A percentile compares a stretch with the other conserved stretches of the same genome.
Conservation (phyloP, 1,140 invertebrate genomes). For the Conus ventricosus region DNA sequence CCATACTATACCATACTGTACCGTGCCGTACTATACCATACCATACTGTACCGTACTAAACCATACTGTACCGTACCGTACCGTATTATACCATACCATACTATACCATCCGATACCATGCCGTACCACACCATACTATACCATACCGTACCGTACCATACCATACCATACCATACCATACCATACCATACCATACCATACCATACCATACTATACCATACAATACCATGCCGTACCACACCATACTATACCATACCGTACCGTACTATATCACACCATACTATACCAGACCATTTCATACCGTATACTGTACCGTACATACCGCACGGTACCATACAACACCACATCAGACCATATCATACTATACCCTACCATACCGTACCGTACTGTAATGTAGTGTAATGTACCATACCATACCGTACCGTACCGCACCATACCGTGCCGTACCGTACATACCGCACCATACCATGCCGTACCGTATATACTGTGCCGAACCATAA, state of each 20-base stretch:
- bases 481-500: no score
- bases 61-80: background rate
- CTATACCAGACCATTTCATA: no score
- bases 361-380: no score
- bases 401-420: no score
- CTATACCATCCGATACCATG: background rate
- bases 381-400: no score
- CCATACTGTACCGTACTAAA: background rate
- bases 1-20: slow-evolving; percentile 58
- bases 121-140: background rate
- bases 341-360: no score
- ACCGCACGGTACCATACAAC: no score
- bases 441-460: no score
- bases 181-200: slow-evolving; percentile 37
- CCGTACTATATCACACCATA: background rate
- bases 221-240: background rate
- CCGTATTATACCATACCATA: slow-evolving; percentile 2
- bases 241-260: background rate
- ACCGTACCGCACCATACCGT: no score
- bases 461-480: no score
- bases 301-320: no score
- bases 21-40: slow-evolving; percentile 13
- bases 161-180: slow-evolving; percentile 44
- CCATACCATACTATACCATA: background rate
- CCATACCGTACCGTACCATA: slow-evolving; percentile 32